Evolutionary conservation across 1,140 invertebrate species (phyloP).

Genomic region (Elysia chlorotica): DNA sequence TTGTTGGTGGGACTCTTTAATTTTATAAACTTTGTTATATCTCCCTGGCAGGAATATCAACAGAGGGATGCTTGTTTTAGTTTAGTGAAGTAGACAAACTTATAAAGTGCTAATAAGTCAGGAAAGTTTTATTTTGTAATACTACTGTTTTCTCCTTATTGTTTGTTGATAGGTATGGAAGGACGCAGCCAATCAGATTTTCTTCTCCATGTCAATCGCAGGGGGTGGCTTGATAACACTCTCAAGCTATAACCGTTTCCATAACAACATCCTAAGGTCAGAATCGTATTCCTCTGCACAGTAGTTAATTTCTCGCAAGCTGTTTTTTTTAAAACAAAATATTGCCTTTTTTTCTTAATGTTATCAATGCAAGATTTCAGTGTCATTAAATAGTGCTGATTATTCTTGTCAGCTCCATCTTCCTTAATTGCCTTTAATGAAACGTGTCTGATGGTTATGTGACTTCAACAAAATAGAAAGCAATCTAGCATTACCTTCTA

Average conservation of each 20-base stretch:
- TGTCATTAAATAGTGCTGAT: no score
- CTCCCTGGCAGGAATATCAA: no score
- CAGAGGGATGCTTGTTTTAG: no score
- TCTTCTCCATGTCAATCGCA: conserved; percentile 57
- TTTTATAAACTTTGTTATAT: no score
- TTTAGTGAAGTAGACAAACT: not conserved
- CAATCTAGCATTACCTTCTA: no score
- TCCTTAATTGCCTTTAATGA: not conserved
- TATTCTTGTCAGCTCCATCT: no score
- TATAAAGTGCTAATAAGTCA: not conserved
- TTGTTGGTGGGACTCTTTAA: no score
- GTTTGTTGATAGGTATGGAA: conserved; percentile 52
- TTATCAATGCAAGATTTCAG: not conserved
- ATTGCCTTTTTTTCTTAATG: not conserved
- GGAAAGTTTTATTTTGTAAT: not conserved
- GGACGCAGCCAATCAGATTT: conserved; percentile 57
- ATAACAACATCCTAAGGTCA: conserved; percentile 55
- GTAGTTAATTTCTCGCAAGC: not conserved
- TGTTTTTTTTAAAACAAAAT: not conserved
- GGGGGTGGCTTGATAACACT: conserved; percentile 55
- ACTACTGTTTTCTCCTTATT: conserved; percentile 1
- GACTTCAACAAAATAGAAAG: no score
- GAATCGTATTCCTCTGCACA: not conserved
- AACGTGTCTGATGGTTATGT: no score
- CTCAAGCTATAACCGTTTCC: conserved; percentile 58